phyloP scores from a whole-genome alignment of 2,113 vertebrate species.

The Meriones unguiculatus region DNA sequence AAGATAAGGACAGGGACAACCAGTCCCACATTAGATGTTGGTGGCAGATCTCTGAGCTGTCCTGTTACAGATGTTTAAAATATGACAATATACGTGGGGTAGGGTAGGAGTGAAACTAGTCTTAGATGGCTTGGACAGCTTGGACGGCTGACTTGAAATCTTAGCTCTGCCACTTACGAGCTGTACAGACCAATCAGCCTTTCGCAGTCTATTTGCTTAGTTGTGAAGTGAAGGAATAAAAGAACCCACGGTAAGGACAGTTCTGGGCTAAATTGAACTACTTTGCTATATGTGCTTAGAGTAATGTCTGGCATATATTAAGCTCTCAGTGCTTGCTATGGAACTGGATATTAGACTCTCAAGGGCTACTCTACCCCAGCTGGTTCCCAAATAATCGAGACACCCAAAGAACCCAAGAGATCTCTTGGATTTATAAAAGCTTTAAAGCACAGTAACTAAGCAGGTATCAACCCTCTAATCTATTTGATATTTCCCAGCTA shows the following conservation, averaged over 20 bases:
- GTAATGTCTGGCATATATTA: neutral
- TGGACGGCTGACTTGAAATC: neutral
- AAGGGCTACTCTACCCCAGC: too few relatives aligned
- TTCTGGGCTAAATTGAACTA: conserved; percentile 17
- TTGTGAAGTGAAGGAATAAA: neutral
- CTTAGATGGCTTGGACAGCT: neutral
- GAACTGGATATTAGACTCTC: too few relatives aligned
- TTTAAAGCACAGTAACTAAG: too few relatives aligned
- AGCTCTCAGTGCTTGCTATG: neutral
- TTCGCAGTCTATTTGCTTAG: neutral
- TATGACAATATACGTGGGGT: neutral
- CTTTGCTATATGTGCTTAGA: neutral
- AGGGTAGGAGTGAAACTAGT: accelerated
- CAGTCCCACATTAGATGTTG: too few relatives aligned
- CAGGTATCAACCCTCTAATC: too few relatives aligned
- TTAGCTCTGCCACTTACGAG: neutral
- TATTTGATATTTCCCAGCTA: too few relatives aligned
- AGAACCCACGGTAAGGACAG: neutral
- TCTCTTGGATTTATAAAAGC: too few relatives aligned
- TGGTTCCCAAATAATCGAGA: too few relatives aligned
- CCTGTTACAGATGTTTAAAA: neutral
- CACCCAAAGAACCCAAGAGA: too few relatives aligned
- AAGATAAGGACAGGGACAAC: neutral
- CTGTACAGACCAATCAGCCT: neutral
- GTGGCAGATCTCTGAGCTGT: neutral